Base-by-base conservation (phyloP, 2,797 vertebrate genomes). In the Fratercula arctica region DNA sequence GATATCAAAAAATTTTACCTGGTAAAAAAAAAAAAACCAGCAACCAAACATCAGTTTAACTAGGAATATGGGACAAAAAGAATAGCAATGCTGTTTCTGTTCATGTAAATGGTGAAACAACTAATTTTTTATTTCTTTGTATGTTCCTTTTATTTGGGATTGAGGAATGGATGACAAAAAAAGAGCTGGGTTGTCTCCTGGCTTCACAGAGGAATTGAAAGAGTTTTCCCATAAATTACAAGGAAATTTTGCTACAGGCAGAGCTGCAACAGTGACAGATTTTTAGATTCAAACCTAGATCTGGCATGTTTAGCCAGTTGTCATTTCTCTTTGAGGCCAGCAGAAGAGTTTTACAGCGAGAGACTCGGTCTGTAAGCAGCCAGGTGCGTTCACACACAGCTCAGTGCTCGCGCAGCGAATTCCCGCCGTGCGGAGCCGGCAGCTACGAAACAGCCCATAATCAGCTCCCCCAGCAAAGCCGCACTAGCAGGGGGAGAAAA, bases 401-500 rank as follows among this genome's bases (percentile, higher is more conserved):
- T 15, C 45, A 1, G 24, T 1, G 16, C 56, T 37, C 16, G 0
- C 2, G 24, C 26, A 31, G 33, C 6, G 4, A 13, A 29, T 7
- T 13, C 39, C 2, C 0, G 1, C 1, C 6, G 4, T 3, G 70
- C 14, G 2, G 51, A 54, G n/a, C 50, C 41, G 4, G 3, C n/a
- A 25, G 51, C 63, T 39, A 20, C 51, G 8, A 10, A 33, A 4
- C 43, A 0, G 2, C 35, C 45, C 14, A 0, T 25, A 7, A 1
- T 5, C 17, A 23, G 15, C 12, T 82, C 24, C 43, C 20, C 1
- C n/a, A 11, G n/a, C 69, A 29, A 21, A 41, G 60, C 59, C 43
- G 39, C 13, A 0, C n/a, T 8, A 23, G 41, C n/a, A 8, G 60
- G 41, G 35, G 1, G 17, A 17, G 37, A 17, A 45, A 21, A 12